These are phyloP conservation scores for Dolichotis patagonum DNA, from an alignment of 2,113 vertebrate species.

Conservation along the genomic window DNA sequence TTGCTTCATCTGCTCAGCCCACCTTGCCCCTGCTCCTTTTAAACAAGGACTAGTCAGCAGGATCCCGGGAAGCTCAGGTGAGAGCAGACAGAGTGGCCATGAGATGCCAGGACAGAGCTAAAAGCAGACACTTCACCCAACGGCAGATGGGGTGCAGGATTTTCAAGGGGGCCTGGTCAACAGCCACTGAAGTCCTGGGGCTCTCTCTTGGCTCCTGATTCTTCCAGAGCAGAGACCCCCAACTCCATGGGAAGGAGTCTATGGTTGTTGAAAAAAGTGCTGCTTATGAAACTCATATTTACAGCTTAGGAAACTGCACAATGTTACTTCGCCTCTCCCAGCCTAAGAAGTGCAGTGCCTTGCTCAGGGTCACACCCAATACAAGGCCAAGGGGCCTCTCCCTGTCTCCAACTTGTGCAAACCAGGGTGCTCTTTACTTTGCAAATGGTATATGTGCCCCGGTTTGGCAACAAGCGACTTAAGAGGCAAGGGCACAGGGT, in stretches of 20 bases:
- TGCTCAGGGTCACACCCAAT: background rate
- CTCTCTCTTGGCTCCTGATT: background rate
- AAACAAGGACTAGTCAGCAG: background rate
- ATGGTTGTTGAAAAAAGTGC: background rate
- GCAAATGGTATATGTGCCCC: background rate
- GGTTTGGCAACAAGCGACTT: background rate
- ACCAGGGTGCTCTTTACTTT: background rate
- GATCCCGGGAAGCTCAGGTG: background rate
- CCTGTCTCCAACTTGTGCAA: background rate
- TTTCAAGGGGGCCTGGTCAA: background rate
- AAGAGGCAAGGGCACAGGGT: background rate
- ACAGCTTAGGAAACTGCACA: background rate
- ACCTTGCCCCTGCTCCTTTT: no score
- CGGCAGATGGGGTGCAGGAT: no score
- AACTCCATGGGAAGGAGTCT: background rate
- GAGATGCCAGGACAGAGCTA: no score
- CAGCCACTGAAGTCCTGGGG: background rate
- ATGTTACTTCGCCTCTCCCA: background rate
- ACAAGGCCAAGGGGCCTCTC: background rate
- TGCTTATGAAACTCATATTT: background rate
- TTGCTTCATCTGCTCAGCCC: background rate
- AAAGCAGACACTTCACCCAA: no score
- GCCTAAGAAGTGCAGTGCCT: background rate
- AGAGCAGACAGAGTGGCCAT: background rate
- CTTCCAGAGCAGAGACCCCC: background rate